phyloP scores from a whole-genome alignment of 2,113 vertebrate genomes.

The Glareola pratincola region DNA sequence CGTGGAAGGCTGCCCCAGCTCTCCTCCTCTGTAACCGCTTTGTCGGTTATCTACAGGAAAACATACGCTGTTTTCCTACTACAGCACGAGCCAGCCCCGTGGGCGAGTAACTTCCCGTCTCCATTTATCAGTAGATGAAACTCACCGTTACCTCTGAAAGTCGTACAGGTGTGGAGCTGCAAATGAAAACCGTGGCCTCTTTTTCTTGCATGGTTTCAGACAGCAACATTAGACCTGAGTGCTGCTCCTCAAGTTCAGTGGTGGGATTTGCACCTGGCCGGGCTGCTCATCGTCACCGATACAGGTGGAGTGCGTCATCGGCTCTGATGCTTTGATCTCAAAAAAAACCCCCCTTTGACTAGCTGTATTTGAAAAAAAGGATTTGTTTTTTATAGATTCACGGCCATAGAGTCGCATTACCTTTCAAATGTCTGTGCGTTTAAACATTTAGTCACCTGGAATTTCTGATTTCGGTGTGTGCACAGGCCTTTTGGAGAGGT shows the following conservation, averaged over 20 bases:
- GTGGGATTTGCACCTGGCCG: not conserved
- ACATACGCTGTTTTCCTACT: no score
- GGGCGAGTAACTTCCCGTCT: not conserved
- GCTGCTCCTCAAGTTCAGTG: not conserved
- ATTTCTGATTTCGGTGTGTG: not conserved
- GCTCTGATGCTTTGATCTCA: not conserved
- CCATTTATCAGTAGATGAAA: not conserved
- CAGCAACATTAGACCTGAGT: not conserved
- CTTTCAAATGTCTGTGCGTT: not conserved
- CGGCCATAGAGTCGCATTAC: not conserved
- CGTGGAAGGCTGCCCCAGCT: not conserved
- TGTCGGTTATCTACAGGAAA: not conserved
- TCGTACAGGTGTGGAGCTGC: not conserved
- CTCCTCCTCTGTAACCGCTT: rapidly evolving
- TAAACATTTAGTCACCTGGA: not conserved
- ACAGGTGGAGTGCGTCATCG: not conserved
- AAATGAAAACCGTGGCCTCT: not conserved
- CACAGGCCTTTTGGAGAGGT: not conserved
- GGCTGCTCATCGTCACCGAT: not conserved
- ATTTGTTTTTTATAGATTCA: not conserved
- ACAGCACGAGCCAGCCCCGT: not conserved
- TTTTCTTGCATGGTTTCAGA: not conserved
- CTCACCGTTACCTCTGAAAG: not conserved
- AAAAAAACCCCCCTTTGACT: not conserved
- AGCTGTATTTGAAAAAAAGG: not conserved